Conservation (phyloP, 2,888 invertebrate genomes). For the Eupithecia centaureata region DNA sequence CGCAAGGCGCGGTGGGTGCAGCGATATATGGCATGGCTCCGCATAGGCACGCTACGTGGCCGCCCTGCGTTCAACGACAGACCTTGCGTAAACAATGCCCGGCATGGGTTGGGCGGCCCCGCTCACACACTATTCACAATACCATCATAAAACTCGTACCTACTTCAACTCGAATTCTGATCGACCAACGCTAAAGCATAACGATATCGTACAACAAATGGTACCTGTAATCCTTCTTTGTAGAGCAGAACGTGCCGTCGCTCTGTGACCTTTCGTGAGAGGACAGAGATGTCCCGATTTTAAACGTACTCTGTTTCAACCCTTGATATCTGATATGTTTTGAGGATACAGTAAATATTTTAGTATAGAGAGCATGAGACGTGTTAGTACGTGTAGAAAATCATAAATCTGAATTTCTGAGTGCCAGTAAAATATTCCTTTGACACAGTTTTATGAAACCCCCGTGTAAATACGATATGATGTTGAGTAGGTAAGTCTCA, state of each 20-base stretch:
- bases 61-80: conserved; percentile 46
- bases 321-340: conserved; percentile 19
- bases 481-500: conserved; percentile 28
- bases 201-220: conserved; percentile 13
- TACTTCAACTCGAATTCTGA: conserved; percentile 24
- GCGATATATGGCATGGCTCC: conserved; percentile 51
- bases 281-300: conserved; percentile 58
- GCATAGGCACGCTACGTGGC: conserved; percentile 53
- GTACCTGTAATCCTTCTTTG: conserved; percentile 36
- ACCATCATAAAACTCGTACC: conserved; percentile 30
- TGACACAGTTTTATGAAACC: conserved; percentile 9
- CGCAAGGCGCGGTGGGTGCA: conserved; percentile 52
- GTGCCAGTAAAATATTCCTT: conserved; percentile 1
- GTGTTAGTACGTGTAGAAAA: not conserved
- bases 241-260: conserved; percentile 45
- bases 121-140: conserved; percentile 47
- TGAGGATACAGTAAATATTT: conserved; percentile 8
- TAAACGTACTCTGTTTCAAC: conserved; percentile 28
- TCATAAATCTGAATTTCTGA: conserved; percentile 4
- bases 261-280: conserved; percentile 53
- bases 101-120: conserved; percentile 49
- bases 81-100: conserved; percentile 59
- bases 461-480: conserved; percentile 10
- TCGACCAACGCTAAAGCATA: conserved; percentile 17
- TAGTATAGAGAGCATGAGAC: not conserved